phyloP scores from a whole-genome alignment of 1,140 invertebrate species.

The Bactericera cockerelli region DNA sequence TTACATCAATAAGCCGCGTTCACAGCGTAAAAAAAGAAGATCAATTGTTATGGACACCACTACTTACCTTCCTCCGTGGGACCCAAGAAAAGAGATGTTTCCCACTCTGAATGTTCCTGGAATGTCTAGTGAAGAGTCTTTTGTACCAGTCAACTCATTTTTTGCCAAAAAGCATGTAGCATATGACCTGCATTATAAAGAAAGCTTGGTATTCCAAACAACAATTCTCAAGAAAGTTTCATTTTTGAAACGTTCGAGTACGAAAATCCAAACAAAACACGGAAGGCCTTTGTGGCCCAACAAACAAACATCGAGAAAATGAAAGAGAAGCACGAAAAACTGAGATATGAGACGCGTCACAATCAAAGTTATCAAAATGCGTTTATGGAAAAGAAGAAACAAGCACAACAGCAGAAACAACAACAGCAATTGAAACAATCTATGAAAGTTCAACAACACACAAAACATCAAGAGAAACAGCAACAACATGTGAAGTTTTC shows the following conservation, averaged over 20 bases:
- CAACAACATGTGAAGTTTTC: too few relatives aligned
- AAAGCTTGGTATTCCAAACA: background rate
- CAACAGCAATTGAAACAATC: too few relatives aligned
- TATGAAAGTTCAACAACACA: too few relatives aligned
- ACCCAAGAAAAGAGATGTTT: background rate
- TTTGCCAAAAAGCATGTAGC: background rate
- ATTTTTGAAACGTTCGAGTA: background rate
- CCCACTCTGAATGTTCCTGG: background rate
- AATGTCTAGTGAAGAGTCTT: background rate
- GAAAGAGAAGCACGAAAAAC: background rate
- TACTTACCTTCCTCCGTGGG: background rate
- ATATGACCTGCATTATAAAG: background rate
- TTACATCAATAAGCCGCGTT: background rate
- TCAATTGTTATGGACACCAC: background rate
- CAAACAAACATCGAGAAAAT: background rate
- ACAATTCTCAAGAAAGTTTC: background rate
- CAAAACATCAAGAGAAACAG: too few relatives aligned
- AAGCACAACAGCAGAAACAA: too few relatives aligned
- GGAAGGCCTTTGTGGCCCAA: background rate
- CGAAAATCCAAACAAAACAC: conserved; percentile 6
- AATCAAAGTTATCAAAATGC: too few relatives aligned
- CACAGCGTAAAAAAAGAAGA: background rate
- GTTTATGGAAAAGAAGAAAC: too few relatives aligned
- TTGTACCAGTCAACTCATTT: background rate
- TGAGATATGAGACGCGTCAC: background rate